Evolutionary conservation across 2,888 invertebrate genomes (phyloP), one percentile per base, ranked within the genome.

Genomic region (Megaustenia siamemsis): DNA sequence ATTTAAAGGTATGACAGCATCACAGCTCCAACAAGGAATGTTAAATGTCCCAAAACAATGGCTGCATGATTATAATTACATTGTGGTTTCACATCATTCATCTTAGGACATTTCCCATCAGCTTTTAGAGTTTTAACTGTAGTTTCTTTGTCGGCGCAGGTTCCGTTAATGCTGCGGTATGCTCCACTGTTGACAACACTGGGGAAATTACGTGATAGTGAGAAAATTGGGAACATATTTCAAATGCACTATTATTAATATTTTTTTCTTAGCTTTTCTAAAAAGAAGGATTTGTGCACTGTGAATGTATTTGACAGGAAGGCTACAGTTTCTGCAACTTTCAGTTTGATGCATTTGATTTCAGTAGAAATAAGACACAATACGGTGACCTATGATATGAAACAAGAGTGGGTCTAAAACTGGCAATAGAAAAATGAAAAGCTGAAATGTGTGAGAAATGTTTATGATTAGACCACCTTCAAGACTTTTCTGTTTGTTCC

Each of bases 161-260:
- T 94, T 32, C 94, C 94, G 83, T 94, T 94, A 71, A 94, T 93
- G 73, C 94, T 94, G 18, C 94, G 90, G 87, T 93, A 94, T 21
- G 94, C 93, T 60, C 94, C 94, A 82, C 94, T 93, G 88, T 94
- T 93, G 45, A 94, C 94, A 86, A 94, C 91, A 86, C 94, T 94
- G 89, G n/a, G 12, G 28, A 18, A 63, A 49, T 53, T 8, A 56
- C 35, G 18, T 28, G 32, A 45, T 6, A 38, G n/a, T 38, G 4
- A 53, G 38, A 53, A 4, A 40, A n/a, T 2, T 24, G 38, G 21
- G 6, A 63, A 66, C 40, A 66, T 63, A 18, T 63, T 38, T 2
- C 38, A 8, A 18, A 21, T 60, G 0, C 40, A n/a, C 10, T 60
- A 24, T 60, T 21, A 60, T 18, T 24, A 15, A 60, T n/a, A n/a